Evolutionary conservation across 2,888 invertebrate species (phyloP).

Genomic region (Poecilus cupreus): DNA sequence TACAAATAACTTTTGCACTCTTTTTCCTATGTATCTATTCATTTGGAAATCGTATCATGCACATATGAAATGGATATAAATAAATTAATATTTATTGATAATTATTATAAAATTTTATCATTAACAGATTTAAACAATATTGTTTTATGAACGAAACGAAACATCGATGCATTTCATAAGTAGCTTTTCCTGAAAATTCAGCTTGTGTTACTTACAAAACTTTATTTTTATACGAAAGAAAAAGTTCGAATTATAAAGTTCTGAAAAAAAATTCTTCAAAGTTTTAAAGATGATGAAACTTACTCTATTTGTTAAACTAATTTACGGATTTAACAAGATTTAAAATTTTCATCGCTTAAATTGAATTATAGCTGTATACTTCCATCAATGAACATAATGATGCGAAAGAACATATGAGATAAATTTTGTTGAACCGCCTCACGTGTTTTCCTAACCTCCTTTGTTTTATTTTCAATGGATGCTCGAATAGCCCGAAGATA

Average conservation of each 20-base stretch:
- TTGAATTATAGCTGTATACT: not conserved
- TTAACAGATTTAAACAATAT: no score
- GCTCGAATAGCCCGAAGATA: slow-evolving; percentile 6
- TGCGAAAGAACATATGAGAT: no score
- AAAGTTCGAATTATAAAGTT: slow-evolving; percentile 3
- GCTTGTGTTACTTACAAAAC: not conserved
- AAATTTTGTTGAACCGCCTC: not conserved
- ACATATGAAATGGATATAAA: no score
- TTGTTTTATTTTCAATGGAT: not conserved
- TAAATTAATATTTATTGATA: no score
- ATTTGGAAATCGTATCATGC: no score
- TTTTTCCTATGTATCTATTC: no score
- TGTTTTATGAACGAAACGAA: no score
- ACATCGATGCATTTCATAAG: not conserved
- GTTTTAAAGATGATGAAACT: not conserved
- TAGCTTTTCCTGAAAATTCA: not conserved
- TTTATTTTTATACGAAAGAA: not conserved
- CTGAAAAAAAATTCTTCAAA: not conserved
- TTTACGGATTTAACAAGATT: slow-evolving; percentile 12
- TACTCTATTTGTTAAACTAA: slow-evolving; percentile 17
- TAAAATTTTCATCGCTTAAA: not conserved
- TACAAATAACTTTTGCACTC: no score
- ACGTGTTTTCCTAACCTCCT: not conserved
- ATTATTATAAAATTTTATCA: no score
- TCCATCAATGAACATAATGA: not conserved